A percentile compares a stretch with the other conserved stretches of the same genome.
phyloP scores from a whole-genome alignment of 2,888 invertebrate species.

The Maniola hyperantus region DNA sequence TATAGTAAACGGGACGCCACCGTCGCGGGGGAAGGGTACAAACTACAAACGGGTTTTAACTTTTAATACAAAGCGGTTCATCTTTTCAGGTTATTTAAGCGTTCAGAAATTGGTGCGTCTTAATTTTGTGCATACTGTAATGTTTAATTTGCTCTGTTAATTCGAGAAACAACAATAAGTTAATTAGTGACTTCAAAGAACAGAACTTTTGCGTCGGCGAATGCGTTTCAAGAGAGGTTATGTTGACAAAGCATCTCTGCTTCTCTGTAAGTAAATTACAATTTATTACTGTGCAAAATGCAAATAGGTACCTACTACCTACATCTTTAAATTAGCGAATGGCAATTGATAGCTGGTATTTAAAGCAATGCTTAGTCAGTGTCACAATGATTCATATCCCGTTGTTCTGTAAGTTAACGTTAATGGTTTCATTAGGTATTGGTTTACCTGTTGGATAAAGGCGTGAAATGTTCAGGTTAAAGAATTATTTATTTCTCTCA shows the following conservation, averaged over 20 bases:
- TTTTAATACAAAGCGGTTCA: conserved; percentile 11
- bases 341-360: background rate
- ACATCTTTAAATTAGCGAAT: conserved; percentile 8
- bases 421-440: background rate
- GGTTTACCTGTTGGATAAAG: background rate
- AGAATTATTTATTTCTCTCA: no score
- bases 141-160: background rate
- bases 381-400: conserved; percentile 10
- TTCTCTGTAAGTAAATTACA: conserved; percentile 35
- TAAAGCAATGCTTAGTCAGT: conserved; percentile 4
- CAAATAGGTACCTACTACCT: background rate
- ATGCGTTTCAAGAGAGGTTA: conserved; percentile 58
- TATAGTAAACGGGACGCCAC: conserved; percentile 57
- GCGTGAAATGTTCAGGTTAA: conserved; percentile 6
- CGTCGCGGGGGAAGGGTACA: conserved; percentile 43
- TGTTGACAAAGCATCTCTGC: conserved; percentile 68
- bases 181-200: conserved; percentile 3
- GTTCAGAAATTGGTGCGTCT: conserved; percentile 7
- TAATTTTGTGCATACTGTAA: background rate
- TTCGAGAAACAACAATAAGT: background rate
- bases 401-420: background rate
- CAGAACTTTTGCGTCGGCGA: background rate
- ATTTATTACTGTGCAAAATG: background rate
- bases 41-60: conserved; percentile 41
- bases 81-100: conserved; percentile 14